phyloP scores from a whole-genome alignment of 2,797 vertebrate species.

The Morelia viridis region DNA sequence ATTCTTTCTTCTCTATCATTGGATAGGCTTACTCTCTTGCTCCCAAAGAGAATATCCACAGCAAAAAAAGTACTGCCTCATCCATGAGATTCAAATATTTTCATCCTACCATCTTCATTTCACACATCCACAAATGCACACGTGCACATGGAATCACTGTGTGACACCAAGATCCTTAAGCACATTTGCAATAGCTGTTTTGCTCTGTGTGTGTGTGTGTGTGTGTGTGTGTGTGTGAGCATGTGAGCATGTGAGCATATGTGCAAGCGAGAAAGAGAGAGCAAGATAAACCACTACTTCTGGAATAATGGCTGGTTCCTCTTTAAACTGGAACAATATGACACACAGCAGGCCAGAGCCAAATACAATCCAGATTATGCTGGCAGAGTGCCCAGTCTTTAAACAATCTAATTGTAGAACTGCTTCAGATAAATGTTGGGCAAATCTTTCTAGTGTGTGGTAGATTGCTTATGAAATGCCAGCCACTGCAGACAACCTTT shows the following conservation, averaged over 20 bases:
- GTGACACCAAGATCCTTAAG: not conserved
- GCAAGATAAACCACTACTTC: not conserved
- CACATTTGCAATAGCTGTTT: not conserved
- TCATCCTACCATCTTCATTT: not conserved
- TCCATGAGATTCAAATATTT: not conserved
- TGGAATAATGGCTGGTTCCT: not conserved
- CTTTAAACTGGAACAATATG: not conserved
- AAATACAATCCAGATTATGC: not conserved
- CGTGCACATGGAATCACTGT: not conserved
- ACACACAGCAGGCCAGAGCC: not conserved
- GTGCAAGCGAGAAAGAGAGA: not conserved
- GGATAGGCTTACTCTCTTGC: constrained; percentile 22
- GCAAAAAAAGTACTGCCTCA: constrained; percentile 14
- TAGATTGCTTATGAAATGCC: not conserved
- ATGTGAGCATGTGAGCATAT: too few species aligned
- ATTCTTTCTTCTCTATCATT: not conserved
- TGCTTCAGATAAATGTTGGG: constrained; percentile 1
- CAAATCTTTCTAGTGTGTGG: not conserved
- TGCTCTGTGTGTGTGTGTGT: not conserved
- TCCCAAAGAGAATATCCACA: constrained; percentile 35
- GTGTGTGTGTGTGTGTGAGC: too few species aligned
- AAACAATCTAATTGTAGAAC: not conserved
- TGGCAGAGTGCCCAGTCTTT: not conserved
- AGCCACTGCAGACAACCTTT: not conserved
- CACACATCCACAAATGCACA: not conserved